Percentiles rank a stretch among this genome's conserved stretches.
Conservation (phyloP, 1,140 invertebrate species). For the Listronotus oregonensis region DNA sequence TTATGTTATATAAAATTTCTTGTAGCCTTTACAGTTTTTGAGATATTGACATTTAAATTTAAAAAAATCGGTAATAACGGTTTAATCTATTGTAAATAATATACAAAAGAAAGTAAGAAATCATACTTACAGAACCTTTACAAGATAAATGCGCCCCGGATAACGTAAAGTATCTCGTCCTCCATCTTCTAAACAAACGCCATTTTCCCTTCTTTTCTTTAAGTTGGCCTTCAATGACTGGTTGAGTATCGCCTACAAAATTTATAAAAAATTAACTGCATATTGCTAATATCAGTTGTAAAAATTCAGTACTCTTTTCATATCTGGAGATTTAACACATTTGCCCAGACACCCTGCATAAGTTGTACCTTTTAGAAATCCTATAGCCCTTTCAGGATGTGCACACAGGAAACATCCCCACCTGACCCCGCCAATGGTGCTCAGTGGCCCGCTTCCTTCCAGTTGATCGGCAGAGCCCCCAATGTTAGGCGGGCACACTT, state of each 20-base stretch:
- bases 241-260: slow-evolving; percentile 63
- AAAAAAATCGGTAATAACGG: too few species aligned
- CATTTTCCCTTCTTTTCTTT: slow-evolving; percentile 95
- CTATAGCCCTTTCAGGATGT: slow-evolving; percentile 84
- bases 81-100: too few species aligned
- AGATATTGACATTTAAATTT: too few species aligned
- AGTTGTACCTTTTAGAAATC: slow-evolving; percentile 69
- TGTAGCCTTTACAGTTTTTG: too few species aligned
- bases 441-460: slow-evolving; percentile 50
- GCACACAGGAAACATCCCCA: slow-evolving; percentile 92
- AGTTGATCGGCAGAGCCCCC: slow-evolving; percentile 55
- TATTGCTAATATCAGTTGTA: too few species aligned
- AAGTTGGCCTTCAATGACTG: slow-evolving; percentile 86
- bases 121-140: slow-evolving; percentile 76
- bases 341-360: background rate
- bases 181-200: slow-evolving; percentile 88
- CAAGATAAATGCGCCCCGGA: slow-evolving; percentile 89
- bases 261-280: too few species aligned
- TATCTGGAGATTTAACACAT: background rate
- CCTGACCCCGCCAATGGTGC: slow-evolving; percentile 48
- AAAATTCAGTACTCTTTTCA: background rate
- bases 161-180: slow-evolving; percentile 90
- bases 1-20: too few species aligned
- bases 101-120: background rate
- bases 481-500: slow-evolving; percentile 63